Percentiles rank a stretch among this genome's conserved stretches.
Conservation (phyloP, 2,888 invertebrate species). For the Abrostola triplasia region DNA sequence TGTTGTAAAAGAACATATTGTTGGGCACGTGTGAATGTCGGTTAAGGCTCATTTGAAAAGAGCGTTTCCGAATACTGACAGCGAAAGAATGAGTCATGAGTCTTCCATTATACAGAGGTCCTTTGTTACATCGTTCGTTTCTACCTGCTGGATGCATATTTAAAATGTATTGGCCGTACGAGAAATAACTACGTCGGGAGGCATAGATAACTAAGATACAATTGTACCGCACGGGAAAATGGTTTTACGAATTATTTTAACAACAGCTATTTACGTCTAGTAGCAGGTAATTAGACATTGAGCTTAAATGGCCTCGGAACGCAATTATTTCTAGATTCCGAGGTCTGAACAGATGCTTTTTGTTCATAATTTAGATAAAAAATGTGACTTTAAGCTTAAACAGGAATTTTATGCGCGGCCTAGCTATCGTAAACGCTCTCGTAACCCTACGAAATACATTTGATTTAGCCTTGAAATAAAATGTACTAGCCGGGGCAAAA, state of each 20-base stretch:
- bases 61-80: conserved; percentile 62
- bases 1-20: conserved; percentile 54
- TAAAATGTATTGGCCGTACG: conserved; percentile 28
- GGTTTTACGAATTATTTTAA: neutral
- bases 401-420: neutral
- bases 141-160: conserved; percentile 61
- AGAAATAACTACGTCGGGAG: conserved; percentile 18
- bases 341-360: conserved; percentile 3
- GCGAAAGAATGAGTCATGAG: conserved; percentile 69
- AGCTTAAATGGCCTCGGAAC: conserved; percentile 5
- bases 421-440: no score
- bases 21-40: conserved; percentile 60
- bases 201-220: neutral
- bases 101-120: conserved; percentile 59
- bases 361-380: neutral
- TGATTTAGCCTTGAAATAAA: no score
- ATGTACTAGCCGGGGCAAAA: no score
- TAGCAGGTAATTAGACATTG: conserved; percentile 5
- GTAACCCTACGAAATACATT: no score
- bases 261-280: conserved; percentile 1
- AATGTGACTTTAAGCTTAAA: neutral
- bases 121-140: conserved; percentile 62
- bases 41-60: conserved; percentile 59
- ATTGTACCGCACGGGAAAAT: neutral
- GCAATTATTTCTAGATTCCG: neutral